A percentile compares a stretch with the other conserved stretches of the same genome.
These are phyloP conservation scores for Acrobasis suavella DNA, from an alignment of 2,888 invertebrate species.

Conservation along the genomic window DNA sequence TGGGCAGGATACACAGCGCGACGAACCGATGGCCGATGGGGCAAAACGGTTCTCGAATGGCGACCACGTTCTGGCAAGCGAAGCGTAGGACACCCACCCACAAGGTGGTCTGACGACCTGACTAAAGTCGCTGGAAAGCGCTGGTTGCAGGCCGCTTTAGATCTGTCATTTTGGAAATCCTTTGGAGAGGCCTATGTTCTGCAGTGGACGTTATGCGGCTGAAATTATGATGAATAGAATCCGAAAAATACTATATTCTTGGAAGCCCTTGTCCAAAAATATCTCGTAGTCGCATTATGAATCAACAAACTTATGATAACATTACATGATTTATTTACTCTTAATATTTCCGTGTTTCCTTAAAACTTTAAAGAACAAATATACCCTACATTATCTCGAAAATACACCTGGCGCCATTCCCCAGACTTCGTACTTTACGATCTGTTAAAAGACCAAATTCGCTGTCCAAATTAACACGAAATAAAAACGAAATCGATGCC, in stretches of 20 bases:
- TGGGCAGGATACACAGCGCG: no score
- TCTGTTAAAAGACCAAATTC: constrained; percentile 82
- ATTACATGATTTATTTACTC: constrained; percentile 32
- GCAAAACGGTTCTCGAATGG: no score
- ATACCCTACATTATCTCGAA: constrained; percentile 37
- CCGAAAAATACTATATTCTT: neutral
- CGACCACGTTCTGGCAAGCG: no score
- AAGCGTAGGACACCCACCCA: no score
- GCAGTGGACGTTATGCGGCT: no score
- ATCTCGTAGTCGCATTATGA: neutral
- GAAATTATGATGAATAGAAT: no score
- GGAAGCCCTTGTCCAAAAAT: neutral
- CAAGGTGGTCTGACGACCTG: no score
- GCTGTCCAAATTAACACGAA: constrained; percentile 83
- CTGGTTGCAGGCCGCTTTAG: no score
- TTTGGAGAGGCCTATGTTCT: no score
- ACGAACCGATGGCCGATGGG: no score
- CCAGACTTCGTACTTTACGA: constrained; percentile 75
- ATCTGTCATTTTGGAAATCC: no score
- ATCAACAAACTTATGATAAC: neutral
- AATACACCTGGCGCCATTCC: constrained; percentile 70
- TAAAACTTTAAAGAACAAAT: constrained; percentile 13
- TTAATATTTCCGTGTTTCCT: constrained; percentile 29
- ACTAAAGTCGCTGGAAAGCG: no score
- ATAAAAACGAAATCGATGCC: constrained; percentile 77